Evolutionary conservation across 2,113 vertebrate species (phyloP).

Genomic region (Calidris pygmaea): DNA sequence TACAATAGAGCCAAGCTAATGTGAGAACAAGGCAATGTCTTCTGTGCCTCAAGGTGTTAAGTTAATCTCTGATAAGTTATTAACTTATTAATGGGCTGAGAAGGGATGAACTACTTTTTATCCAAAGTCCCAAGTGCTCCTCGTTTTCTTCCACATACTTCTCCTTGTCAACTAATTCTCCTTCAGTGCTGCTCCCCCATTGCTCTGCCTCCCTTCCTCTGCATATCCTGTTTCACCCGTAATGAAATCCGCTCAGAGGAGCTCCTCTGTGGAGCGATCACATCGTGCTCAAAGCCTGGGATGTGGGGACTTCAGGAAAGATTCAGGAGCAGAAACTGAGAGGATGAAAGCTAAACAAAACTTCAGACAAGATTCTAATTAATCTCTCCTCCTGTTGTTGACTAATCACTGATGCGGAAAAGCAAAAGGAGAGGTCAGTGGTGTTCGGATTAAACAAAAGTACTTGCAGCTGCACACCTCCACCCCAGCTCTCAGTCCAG

Average conservation of each 20-base stretch:
- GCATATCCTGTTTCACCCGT: neutral
- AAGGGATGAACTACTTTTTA: conserved; percentile 74
- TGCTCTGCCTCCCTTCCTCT: neutral
- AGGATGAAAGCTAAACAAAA: neutral
- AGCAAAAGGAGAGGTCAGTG: neutral
- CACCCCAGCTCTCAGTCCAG: neutral
- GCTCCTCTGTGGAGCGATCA: neutral
- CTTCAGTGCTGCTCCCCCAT: neutral
- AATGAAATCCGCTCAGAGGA: neutral
- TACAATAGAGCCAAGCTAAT: conserved; percentile 73
- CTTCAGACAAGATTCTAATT: neutral
- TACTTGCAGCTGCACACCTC: neutral
- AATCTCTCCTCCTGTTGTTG: neutral
- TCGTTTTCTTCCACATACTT: conserved; percentile 48
- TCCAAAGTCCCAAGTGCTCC: conserved; percentile 65
- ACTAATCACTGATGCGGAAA: neutral
- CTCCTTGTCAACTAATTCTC: conserved; percentile 60
- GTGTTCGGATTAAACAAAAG: neutral
- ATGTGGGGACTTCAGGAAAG: neutral
- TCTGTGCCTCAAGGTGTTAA: conserved; percentile 75
- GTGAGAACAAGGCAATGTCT: conserved; percentile 71
- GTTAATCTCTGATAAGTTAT: conserved; percentile 78
- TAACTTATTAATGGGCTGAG: conserved; percentile 76
- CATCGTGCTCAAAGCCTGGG: neutral
- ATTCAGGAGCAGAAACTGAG: neutral